phyloP scores from a whole-genome alignment of 2,797 vertebrate species.

The Notoglanidium macrostoma region DNA sequence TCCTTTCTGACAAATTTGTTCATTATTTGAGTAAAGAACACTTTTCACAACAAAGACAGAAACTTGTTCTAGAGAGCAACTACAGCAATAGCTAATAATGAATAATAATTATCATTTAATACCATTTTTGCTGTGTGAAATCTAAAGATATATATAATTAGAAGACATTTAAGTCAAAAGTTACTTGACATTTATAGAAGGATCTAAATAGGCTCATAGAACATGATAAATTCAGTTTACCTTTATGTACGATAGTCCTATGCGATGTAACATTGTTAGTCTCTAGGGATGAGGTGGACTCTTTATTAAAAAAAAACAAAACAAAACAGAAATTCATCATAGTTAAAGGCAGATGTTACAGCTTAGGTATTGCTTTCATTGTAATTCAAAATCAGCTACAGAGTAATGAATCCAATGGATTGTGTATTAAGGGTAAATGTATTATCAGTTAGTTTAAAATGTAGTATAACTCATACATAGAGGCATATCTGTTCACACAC shows the following conservation, averaged over 20 bases:
- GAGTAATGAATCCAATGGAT: not conserved
- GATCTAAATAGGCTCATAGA: not conserved
- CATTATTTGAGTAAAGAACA: too few species aligned
- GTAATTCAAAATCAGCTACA: not conserved
- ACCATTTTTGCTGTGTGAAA: not conserved
- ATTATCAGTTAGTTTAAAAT: not conserved
- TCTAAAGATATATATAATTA: not conserved
- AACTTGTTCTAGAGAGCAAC: not conserved
- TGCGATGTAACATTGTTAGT: not conserved
- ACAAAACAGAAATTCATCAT: not conserved
- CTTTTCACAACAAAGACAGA: too few species aligned
- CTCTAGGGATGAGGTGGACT: not conserved
- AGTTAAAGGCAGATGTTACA: not conserved
- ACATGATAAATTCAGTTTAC: slow-evolving; percentile 23
- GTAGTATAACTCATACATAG: not conserved
- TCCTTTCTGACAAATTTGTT: too few species aligned
- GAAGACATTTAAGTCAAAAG: not conserved
- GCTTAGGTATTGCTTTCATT: not conserved
- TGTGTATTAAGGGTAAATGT: not conserved
- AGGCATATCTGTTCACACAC: not conserved
- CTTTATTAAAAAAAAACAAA: slow-evolving; percentile 14
- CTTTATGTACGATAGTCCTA: slow-evolving; percentile 3
- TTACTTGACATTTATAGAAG: not conserved
- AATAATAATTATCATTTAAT: not conserved
- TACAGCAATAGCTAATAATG: not conserved